Evolutionary conservation across 2,888 invertebrate species (phyloP).

Genomic region (Lissonota sp.): DNA sequence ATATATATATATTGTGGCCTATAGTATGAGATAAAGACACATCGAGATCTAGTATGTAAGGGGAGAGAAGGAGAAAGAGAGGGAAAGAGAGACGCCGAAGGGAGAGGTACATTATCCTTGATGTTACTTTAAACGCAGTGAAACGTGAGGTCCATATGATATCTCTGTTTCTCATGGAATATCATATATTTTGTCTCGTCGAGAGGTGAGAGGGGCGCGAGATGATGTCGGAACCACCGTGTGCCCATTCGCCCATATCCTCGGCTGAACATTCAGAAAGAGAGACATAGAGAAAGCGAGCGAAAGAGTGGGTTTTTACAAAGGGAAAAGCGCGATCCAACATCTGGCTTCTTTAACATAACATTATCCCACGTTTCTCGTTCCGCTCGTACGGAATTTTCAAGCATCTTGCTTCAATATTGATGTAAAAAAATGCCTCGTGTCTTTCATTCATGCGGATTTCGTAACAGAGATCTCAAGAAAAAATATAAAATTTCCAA

Average conservation of each 20-base stretch:
- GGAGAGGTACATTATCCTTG: constrained; percentile 73
- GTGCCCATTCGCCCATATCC: constrained; percentile 35
- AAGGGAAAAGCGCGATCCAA: constrained; percentile 53
- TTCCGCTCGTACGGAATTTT: constrained; percentile 35
- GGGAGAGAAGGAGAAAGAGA: background rate
- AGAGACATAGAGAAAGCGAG: constrained; percentile 16
- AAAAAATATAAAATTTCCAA: too few species aligned
- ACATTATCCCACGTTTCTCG: constrained; percentile 55
- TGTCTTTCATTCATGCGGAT: constrained; percentile 15
- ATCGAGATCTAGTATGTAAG: constrained; percentile 36
- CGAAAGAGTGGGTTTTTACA: constrained; percentile 59
- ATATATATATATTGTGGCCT: constrained; percentile 48
- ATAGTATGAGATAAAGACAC: constrained; percentile 52
- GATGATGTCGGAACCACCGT: constrained; percentile 53
- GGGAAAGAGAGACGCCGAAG: constrained; percentile 62
- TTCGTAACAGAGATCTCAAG: background rate
- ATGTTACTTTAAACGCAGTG: constrained; percentile 72
- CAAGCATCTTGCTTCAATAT: constrained; percentile 46
- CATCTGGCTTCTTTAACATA: constrained; percentile 64
- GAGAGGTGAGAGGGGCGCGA: background rate
- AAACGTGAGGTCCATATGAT: constrained; percentile 65
- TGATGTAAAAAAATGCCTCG: constrained; percentile 40
- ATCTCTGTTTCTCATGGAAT: constrained; percentile 56
- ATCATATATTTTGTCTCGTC: constrained; percentile 52
- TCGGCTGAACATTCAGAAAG: background rate